Evolutionary conservation across 2,888 invertebrate species (phyloP).

Genomic region (Tetragonula carbonaria): DNA sequence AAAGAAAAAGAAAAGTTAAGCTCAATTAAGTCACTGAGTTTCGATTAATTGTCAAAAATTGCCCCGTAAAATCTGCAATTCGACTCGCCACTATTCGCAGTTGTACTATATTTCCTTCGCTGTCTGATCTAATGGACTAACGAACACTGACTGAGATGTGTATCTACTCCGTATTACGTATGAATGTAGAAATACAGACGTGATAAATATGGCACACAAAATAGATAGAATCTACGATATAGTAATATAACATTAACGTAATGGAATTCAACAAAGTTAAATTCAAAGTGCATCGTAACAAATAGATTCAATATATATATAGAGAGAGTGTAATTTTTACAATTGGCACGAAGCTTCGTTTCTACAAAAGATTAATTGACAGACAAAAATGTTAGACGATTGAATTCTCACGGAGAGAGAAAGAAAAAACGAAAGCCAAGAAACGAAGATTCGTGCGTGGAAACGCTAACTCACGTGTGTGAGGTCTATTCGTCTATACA

Average conservation of each 20-base stretch:
- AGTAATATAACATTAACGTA: slow-evolving; percentile 25
- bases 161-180: slow-evolving; percentile 23
- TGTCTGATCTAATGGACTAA: neutral
- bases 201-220: slow-evolving; percentile 4
- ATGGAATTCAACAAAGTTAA: neutral
- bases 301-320: neutral
- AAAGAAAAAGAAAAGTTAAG: neutral
- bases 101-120: neutral
- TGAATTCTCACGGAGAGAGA: neutral
- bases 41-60: neutral
- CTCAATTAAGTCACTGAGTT: neutral
- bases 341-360: slow-evolving; percentile 21
- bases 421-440: neutral
- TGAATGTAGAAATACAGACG: neutral
- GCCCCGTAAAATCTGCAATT: neutral
- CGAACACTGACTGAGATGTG: slow-evolving; percentile 19
- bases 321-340: neutral
- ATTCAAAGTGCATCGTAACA: slow-evolving; percentile 13
- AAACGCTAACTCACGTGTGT: neutral
- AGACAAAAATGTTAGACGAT: too few relatives aligned
- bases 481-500: slow-evolving; percentile 3
- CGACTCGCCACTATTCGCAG: neutral
- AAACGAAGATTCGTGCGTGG: neutral
- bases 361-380: neutral
- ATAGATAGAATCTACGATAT: slow-evolving; percentile 24